Evolutionary conservation across 2,888 invertebrate genomes (phyloP), one percentile per base, ranked within the genome.

Genomic region (Trypoxylon attenuatum): DNA sequence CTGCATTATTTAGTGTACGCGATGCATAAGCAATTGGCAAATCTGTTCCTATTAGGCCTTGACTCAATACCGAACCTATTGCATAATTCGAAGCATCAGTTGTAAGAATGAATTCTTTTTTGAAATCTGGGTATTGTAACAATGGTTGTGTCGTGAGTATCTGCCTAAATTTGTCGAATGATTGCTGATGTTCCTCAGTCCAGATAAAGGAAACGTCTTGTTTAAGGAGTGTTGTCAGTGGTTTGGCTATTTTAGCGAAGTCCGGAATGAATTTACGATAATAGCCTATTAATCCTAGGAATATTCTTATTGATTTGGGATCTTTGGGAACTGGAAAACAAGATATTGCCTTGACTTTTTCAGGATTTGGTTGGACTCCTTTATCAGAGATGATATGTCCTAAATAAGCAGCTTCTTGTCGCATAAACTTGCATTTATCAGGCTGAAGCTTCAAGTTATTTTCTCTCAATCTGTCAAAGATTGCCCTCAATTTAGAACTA

Each of bases 101-200:
- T 1, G 47, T 55, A 1, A 55, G 33, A 2, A 33, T 21, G 6
- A 43, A 45, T 53, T 53, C 29, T 2, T 10, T 29, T 25, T 15
- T 41, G 18, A 51, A 51, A 41, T 55, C 55, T 2, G 55, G 55
- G 13, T 47, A 47, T 16, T 55, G 55, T 8, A 55, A 41, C 2
- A 55, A 15, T 19, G 47, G 47, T 41, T 43, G 27, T 2, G 46
- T 41, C 4, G 27, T 55, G 23, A 47, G n/a, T 38, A 47, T 55
- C 21, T 41, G n/a, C 5, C 33, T n/a, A 8, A 55, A 55, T 41
- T 18, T 18, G 13, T 47, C n/a, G 18, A 55, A 55, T 6, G 55
- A 41, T 41, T 27, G n/a, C 1, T 3, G 4, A 15, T 55, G 47
- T 25, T 55, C 41, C 1, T 21, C 4, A 8, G 55, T 47, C 21